Conservation (phyloP, 2,113 vertebrate species). For the Vulpes lagopus region DNA sequence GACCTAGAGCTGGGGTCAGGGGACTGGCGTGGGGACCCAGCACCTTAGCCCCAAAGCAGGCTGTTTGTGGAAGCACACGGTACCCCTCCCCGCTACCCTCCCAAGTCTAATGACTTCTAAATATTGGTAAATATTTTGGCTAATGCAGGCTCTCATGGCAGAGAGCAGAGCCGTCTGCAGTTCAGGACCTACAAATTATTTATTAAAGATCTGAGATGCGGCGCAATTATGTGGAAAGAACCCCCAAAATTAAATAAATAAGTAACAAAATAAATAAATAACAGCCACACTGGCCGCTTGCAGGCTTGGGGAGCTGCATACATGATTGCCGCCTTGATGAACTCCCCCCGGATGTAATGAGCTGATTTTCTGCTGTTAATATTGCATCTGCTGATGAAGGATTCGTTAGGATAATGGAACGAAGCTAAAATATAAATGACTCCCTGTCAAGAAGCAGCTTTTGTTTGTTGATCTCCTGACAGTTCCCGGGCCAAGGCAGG, state of each 20-base stretch:
- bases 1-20: background rate
- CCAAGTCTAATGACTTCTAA: slow-evolving; percentile 72
- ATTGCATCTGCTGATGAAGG: slow-evolving; percentile 99
- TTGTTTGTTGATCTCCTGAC: slow-evolving; percentile 99
- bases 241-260: slow-evolving; percentile 88
- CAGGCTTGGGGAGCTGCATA: slow-evolving; percentile 95
- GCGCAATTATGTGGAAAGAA: slow-evolving; percentile 92
- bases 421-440: slow-evolving; percentile 99
- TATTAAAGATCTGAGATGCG: slow-evolving; percentile 92
- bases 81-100: slow-evolving; percentile 63
- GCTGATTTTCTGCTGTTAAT: slow-evolving; percentile 99
- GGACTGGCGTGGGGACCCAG: background rate
- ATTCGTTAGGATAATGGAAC: slow-evolving; percentile 99
- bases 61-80: background rate
- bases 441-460: slow-evolving; percentile 99
- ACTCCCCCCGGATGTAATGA: slow-evolving; percentile 99
- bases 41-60: background rate
- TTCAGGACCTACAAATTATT: slow-evolving; percentile 93
- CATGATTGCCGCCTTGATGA: slow-evolving; percentile 99
- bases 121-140: slow-evolving; percentile 92
- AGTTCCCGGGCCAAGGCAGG: slow-evolving; percentile 91
- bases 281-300: slow-evolving; percentile 86
- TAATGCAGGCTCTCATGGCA: slow-evolving; percentile 89
- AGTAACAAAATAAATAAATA: slow-evolving; percentile 89
- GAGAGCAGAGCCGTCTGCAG: slow-evolving; percentile 86